Evolutionary conservation across 1,140 invertebrate genomes (phyloP).

Genomic region (Drosophila hydei): DNA sequence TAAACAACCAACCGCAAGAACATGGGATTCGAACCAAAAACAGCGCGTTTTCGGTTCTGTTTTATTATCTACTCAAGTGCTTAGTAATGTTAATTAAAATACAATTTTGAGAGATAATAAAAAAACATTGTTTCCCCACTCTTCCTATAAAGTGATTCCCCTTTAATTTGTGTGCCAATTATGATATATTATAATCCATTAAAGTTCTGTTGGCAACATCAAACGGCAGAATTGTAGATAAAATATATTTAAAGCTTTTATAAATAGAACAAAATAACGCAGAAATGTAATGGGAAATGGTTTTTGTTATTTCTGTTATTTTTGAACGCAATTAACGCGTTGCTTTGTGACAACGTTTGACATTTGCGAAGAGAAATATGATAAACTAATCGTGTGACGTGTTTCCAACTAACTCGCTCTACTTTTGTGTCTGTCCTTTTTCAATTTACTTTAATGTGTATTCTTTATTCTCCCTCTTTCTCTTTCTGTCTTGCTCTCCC

Average conservation of each 20-base stretch:
- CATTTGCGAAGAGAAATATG: constrained; percentile 65
- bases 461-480: constrained; percentile 6
- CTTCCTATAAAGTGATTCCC: not conserved
- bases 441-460: constrained; percentile 58
- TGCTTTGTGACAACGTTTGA: constrained; percentile 53
- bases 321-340: constrained; percentile 78
- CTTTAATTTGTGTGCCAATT: not conserved
- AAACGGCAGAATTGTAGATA: constrained; percentile 36
- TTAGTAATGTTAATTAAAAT: too few species aligned
- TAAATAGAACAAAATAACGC: constrained; percentile 60
- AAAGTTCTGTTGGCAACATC: not conserved
- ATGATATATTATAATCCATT: constrained; percentile 10
- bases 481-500: not conserved
- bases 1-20: too few species aligned
- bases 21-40: too few species aligned
- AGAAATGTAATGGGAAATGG: constrained; percentile 57
- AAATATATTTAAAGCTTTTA: constrained; percentile 53
- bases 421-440: constrained; percentile 17
- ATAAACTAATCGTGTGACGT: constrained; percentile 62
- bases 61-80: too few species aligned
- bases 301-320: constrained; percentile 54
- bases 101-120: too few species aligned
- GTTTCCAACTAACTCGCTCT: constrained; percentile 16
- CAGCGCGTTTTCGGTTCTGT: too few species aligned
- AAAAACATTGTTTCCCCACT: not conserved